Conservation (phyloP, 2,888 invertebrate genomes). For the Orthonevra nobilis region DNA sequence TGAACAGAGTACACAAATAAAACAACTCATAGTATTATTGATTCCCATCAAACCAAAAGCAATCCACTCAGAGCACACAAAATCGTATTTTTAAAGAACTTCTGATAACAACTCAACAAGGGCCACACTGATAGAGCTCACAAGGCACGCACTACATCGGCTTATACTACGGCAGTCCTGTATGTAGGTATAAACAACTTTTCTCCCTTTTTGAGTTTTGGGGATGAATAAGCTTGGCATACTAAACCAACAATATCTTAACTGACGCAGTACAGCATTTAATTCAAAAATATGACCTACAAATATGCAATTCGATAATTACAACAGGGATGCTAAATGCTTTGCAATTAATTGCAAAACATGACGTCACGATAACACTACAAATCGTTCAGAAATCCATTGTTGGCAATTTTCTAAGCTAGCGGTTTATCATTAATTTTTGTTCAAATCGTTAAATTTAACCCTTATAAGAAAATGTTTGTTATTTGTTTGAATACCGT, state of each 20-base stretch:
- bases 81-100: too few species aligned
- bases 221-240: constrained; percentile 8
- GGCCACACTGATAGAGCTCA: constrained; percentile 41
- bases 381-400: too few species aligned
- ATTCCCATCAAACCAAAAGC: constrained; percentile 10
- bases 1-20: too few species aligned
- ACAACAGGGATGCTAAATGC: constrained; percentile 43
- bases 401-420: too few species aligned
- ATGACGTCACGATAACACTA: constrained; percentile 25
- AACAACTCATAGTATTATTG: too few species aligned
- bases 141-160: constrained; percentile 4
- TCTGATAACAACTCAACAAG: constrained; percentile 42
- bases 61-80: constrained; percentile 1
- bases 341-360: constrained; percentile 24
- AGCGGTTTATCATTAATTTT: constrained; percentile 16
- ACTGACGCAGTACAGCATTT: not conserved
- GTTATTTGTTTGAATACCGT: constrained; percentile 34
- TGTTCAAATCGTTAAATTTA: constrained; percentile 10
- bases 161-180: too few species aligned
- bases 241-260: constrained; percentile 2
- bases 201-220: too few species aligned
- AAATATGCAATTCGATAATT: constrained; percentile 56
- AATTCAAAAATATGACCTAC: constrained; percentile 60
- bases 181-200: too few species aligned
- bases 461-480: constrained; percentile 6